Evolutionary conservation across 2,888 invertebrate species (phyloP), one percentile per base, ranked within the genome.

Genomic region (Camponotus fellah): DNA sequence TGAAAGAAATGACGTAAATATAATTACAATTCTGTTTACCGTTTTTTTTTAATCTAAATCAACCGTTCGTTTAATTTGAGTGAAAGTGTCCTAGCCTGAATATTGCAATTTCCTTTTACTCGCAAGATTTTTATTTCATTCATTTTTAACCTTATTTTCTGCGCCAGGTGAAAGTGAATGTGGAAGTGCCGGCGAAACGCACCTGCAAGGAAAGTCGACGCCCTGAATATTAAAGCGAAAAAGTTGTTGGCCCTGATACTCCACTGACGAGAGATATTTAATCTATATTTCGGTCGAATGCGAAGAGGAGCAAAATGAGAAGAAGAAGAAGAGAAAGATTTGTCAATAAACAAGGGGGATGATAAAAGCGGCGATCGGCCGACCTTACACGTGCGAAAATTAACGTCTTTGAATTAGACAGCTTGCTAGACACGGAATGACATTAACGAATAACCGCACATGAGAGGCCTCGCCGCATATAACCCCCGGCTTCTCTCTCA

Each of bases 391-490:
- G 37, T 8, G 69, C 14, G 82, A 83, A 62, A 56, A 65, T 43
- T 68, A 60, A 75, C 60, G 62, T 75, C 77, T 84, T 60, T 60
- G 26, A 91, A 89, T 91, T 91, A 88, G 86, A 81, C 84, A 80
- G 87, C 90, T 90, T 89, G 91, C 91, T 91, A 83, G 86, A 89
- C 86, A 88, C 84, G 74, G 85, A 89, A 85, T 91, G 91, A 92
- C 92, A 90, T 92, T 93, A 92, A 93, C 91, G 92, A 93, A 93
- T 91, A 92, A 92, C 91, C 91, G 90, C 89, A 85, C 85, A 72
- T 80, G 79, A 74, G 79, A 80, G 85, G 86, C 85, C 75, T 62
- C 74, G 77, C 14, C 53, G 69, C 74, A 62, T 53, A 53, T n/a
- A n/a, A 17, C 53, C n/a, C n/a, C n/a, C 2, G 53, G n/a, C n/a